These are phyloP conservation scores for Physocephala rufipes DNA, from an alignment of 2,888 invertebrate genomes.

Conservation along the genomic window DNA sequence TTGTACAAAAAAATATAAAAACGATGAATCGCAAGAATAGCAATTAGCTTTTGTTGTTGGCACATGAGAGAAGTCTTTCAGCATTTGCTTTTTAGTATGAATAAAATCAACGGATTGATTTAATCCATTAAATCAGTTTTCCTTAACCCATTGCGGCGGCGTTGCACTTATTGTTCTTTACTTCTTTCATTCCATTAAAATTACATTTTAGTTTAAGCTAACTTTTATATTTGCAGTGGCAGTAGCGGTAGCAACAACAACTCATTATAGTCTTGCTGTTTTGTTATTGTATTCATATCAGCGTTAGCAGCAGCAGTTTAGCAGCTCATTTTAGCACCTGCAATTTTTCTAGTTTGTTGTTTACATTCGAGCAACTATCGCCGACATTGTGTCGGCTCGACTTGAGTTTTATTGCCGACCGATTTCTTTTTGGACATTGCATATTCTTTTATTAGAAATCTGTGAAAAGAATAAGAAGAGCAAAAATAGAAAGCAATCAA, in stretches of 20 bases:
- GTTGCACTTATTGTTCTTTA: too few species aligned
- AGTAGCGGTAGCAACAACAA: background rate
- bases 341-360: conserved; percentile 7
- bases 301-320: conserved; percentile 23
- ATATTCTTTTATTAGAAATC: conserved; percentile 37
- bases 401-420: conserved; percentile 4
- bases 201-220: too few species aligned
- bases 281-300: background rate
- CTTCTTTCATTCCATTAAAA: too few species aligned
- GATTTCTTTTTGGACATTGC: conserved; percentile 29
- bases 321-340: conserved; percentile 28
- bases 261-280: background rate
- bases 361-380: conserved; percentile 13
- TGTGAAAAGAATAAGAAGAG: conserved; percentile 44
- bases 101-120: too few species aligned
- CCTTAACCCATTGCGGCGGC: background rate
- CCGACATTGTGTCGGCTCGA: conserved; percentile 3
- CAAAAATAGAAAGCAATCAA: conserved; percentile 34
- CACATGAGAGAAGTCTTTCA: conserved; percentile 7
- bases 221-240: background rate
- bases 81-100: background rate
- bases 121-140: background rate
- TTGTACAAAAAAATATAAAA: background rate
- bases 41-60: background rate
- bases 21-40: background rate